Evolutionary conservation across 2,113 vertebrate genomes (phyloP).

Genomic region (Sceloporus undulatus): DNA sequence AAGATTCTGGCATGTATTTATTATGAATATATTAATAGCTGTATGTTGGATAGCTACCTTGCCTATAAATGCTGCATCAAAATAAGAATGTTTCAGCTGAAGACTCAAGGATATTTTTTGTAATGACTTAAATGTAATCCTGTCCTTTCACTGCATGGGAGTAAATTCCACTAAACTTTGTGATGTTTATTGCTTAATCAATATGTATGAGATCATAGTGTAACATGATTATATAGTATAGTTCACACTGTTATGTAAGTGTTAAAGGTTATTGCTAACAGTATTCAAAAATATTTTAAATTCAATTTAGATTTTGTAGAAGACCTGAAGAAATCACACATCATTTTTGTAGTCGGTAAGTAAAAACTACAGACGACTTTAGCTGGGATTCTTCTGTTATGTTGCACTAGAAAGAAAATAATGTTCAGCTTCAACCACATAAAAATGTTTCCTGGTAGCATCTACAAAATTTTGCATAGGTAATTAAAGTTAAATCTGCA

Average conservation of each 20-base stretch:
- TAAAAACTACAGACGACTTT: slow-evolving; percentile 54
- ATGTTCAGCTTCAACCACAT: neutral
- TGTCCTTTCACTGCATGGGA: neutral
- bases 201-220: neutral
- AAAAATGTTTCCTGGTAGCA: neutral
- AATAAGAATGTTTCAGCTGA: neutral
- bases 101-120: slow-evolving; percentile 20
- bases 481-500: neutral
- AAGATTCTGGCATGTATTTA: slow-evolving; percentile 11
- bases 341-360: slow-evolving; percentile 94
- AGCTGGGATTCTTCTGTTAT: neutral
- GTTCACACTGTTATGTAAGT: neutral
- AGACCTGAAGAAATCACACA: slow-evolving; percentile 89
- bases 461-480: neutral
- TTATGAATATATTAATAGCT: slow-evolving; percentile 12
- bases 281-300: slow-evolving; percentile 36
- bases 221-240: neutral
- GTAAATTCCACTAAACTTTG: neutral
- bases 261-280: neutral
- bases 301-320: slow-evolving; percentile 79
- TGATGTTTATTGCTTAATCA: neutral
- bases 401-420: neutral
- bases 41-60: neutral
- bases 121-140: neutral
- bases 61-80: neutral